phyloP scores from a whole-genome alignment of 2,113 vertebrate genomes.

The Myrmecophaga tridactyla region DNA sequence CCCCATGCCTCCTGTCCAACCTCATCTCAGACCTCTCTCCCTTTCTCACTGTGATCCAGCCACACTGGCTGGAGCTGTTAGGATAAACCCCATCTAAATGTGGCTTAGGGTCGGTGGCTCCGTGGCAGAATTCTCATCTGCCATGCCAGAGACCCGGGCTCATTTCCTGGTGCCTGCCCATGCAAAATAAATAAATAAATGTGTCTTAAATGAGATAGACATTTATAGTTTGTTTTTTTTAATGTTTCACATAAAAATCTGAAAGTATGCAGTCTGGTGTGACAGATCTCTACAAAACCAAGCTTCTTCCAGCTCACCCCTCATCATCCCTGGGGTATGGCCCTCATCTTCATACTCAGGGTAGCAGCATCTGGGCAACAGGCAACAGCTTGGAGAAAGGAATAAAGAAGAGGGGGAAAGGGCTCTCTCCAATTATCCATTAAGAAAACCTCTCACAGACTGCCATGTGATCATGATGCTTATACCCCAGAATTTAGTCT shows the following conservation, averaged over 20 bases:
- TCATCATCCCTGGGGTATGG: too few species aligned
- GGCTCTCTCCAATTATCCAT: neutral
- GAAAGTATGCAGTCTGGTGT: neutral
- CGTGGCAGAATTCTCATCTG: too few species aligned
- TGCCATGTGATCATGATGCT: neutral
- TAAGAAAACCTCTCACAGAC: neutral
- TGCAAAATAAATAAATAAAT: too few species aligned
- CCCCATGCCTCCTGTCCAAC: neutral
- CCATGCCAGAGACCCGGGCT: too few species aligned
- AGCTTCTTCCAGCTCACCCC: neutral
- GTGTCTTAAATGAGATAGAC: neutral
- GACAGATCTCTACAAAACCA: neutral
- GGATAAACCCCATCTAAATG: neutral
- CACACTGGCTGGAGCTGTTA: neutral
- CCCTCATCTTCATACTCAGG: too few species aligned
- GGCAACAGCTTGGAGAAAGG: neutral
- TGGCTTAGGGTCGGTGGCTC: too few species aligned
- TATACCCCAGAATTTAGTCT: neutral
- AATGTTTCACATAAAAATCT: neutral
- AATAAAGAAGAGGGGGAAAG: neutral
- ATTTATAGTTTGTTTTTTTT: neutral
- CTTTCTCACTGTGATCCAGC: too few species aligned
- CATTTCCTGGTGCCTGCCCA: too few species aligned
- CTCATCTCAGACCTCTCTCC: neutral
- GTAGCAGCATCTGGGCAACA: neutral